Conservation (phyloP, 1,140 invertebrate species). For the Harlomillsia oculata region DNA sequence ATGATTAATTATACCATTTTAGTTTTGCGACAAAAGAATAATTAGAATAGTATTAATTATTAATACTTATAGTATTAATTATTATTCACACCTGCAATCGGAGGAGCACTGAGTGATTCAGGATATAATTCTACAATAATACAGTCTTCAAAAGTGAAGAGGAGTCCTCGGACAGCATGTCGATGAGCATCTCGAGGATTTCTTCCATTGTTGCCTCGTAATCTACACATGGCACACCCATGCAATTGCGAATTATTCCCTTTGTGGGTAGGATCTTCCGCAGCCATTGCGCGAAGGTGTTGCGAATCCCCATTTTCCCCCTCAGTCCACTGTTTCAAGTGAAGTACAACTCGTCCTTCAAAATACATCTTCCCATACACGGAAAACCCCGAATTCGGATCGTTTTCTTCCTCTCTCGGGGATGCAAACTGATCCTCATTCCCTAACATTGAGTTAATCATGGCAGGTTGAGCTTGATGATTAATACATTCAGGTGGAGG, state of each 20-base stretch:
- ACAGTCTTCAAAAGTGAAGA: constrained; percentile 32
- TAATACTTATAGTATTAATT: too few species aligned
- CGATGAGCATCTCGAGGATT: constrained; percentile 18
- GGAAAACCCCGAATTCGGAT: constrained; percentile 17
- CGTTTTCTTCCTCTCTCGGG: background rate
- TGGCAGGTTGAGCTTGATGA: background rate
- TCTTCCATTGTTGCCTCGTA: constrained; percentile 2
- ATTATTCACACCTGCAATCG: too few species aligned
- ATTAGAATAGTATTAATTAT: too few species aligned
- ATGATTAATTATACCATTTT: too few species aligned
- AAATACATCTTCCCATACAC: constrained; percentile 30
- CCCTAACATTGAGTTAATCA: constrained; percentile 1
- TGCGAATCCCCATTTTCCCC: background rate
- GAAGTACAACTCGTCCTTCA: constrained; percentile 24
- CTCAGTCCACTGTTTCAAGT: constrained; percentile 25
- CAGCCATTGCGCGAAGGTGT: background rate
- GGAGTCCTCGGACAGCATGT: constrained; percentile 21
- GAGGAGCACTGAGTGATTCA: too few species aligned
- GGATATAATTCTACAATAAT: constrained; percentile 31
- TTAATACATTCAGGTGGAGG: constrained; percentile 5
- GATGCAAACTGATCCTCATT: background rate
- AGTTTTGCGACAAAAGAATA: too few species aligned
- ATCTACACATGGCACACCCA: constrained; percentile 25
- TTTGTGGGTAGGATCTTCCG: background rate
- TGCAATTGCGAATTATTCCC: background rate